A percentile compares a stretch with the other conserved stretches of the same genome.
Evolutionary conservation across 2,888 invertebrate species (phyloP).

Genomic region (Psylliodes chrysocephalus): DNA sequence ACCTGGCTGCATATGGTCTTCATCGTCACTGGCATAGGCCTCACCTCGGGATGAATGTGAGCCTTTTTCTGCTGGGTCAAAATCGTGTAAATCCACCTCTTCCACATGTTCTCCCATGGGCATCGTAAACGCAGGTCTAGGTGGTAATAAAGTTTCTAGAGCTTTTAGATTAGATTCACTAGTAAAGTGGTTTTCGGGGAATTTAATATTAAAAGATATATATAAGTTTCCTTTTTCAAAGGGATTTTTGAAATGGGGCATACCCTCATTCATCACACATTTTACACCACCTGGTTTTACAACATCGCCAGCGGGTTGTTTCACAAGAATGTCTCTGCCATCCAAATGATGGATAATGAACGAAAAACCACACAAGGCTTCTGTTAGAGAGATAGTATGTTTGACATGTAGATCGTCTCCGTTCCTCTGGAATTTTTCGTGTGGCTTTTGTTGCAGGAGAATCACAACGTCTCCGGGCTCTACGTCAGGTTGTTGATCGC

Average conservation of each 20-base stretch:
- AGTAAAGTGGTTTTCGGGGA: constrained; percentile 85
- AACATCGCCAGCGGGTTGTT: constrained; percentile 81
- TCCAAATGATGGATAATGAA: constrained; percentile 90
- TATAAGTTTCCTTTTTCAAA: constrained; percentile 88
- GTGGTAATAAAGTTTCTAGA: constrained; percentile 80
- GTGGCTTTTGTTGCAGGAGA: constrained; percentile 82
- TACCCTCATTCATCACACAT: constrained; percentile 86
- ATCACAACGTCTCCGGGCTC: constrained; percentile 92
- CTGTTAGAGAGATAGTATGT: constrained; percentile 81
- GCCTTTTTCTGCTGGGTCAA: constrained; percentile 71
- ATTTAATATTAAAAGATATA: constrained; percentile 86
- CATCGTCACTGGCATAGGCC: constrained; percentile 78
- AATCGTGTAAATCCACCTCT: constrained; percentile 84
- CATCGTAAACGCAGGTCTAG: constrained; percentile 75
- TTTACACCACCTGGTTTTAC: constrained; percentile 85
- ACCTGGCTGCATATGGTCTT: constrained; percentile 69
- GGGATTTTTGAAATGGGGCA: constrained; percentile 88
- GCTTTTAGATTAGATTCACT: constrained; percentile 73
- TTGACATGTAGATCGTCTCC: constrained; percentile 80
- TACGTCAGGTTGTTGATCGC: constrained; percentile 88
- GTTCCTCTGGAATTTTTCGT: constrained; percentile 81
- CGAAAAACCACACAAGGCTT: constrained; percentile 91
- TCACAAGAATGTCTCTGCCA: constrained; percentile 83
- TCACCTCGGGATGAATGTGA: constrained; percentile 68
- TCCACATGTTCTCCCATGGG: constrained; percentile 86